Conservation (phyloP, 2,797 vertebrate species). For the Tadarida brasiliensis region DNA sequence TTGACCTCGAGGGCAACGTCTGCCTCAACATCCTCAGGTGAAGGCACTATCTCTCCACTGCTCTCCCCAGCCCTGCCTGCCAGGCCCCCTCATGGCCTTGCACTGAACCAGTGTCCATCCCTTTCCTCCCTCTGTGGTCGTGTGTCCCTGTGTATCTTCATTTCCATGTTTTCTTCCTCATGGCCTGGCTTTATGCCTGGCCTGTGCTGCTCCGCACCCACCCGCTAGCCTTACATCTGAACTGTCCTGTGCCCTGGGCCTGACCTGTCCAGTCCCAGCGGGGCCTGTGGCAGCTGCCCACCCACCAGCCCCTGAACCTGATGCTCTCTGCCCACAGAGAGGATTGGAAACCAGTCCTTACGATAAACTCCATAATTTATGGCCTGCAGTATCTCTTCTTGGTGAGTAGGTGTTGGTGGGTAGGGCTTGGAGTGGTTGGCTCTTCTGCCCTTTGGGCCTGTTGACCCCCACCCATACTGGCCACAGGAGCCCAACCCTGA, state of each 20-base stretch:
- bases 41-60: neutral
- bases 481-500: constrained; percentile 96
- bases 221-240: neutral
- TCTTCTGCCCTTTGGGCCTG: constrained; percentile 1
- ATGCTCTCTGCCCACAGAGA: constrained; percentile 89
- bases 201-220: neutral
- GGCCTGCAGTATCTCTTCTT: constrained; percentile 98
- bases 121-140: no score
- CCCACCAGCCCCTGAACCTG: constrained; percentile 19
- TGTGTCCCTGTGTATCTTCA: neutral
- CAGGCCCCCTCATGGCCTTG: neutral
- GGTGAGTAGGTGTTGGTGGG: constrained; percentile 88
- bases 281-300: neutral
- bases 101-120: neutral
- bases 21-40: constrained; percentile 99
- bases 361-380: constrained; percentile 99
- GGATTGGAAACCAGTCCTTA: constrained; percentile 98
- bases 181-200: neutral
- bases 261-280: neutral
- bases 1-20: constrained; percentile 98
- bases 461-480: constrained; percentile 56
- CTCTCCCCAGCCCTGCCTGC: neutral
- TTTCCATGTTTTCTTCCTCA: neutral
- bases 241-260: neutral
- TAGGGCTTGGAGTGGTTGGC: constrained; percentile 77